Evolutionary conservation across 1,140 invertebrate species (phyloP).

Genomic region (Phymastichus coffea): DNA sequence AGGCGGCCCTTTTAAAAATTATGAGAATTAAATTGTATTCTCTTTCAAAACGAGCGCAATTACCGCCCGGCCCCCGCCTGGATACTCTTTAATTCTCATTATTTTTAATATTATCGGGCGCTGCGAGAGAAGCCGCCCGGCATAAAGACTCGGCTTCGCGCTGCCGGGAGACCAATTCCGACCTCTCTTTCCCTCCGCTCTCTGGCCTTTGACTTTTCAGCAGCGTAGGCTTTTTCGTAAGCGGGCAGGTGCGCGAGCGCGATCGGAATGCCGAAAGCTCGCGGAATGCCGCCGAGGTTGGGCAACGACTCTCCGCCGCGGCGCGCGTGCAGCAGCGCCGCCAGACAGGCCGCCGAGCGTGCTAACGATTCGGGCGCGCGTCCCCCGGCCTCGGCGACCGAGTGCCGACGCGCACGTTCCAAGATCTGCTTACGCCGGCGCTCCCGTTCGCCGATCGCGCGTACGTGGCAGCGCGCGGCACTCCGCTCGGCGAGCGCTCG

Average conservation of each 20-base stretch:
- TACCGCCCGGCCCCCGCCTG: not conserved
- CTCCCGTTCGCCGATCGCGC: too few species aligned
- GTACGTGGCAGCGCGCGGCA: too few species aligned
- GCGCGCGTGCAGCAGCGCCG: not conserved
- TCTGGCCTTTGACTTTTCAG: constrained; percentile 26
- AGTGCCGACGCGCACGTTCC: too few species aligned
- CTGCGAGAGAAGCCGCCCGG: not conserved
- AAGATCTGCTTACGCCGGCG: too few species aligned
- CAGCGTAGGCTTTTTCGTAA: constrained; percentile 1
- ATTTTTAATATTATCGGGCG: constrained; percentile 18
- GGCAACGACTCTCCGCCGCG: too few species aligned
- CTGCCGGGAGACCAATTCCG: too few species aligned
- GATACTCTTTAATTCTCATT: constrained; percentile 25
- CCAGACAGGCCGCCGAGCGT: not conserved
- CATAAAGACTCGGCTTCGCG: constrained; percentile 5
- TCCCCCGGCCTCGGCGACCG: too few species aligned
- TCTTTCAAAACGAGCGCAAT: constrained; percentile 26
- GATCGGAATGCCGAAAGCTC: constrained; percentile 27
- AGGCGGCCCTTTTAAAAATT: constrained; percentile 28
- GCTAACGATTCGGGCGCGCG: too few species aligned
- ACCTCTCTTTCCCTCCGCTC: not conserved
- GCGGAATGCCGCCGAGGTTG: constrained; percentile 8
- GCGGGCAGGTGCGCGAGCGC: not conserved
- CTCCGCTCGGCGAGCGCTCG: too few species aligned
- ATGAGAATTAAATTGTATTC: constrained; percentile 31